Conservation (phyloP, 2,113 vertebrate genomes). For the Psilopsiagon aymara region DNA sequence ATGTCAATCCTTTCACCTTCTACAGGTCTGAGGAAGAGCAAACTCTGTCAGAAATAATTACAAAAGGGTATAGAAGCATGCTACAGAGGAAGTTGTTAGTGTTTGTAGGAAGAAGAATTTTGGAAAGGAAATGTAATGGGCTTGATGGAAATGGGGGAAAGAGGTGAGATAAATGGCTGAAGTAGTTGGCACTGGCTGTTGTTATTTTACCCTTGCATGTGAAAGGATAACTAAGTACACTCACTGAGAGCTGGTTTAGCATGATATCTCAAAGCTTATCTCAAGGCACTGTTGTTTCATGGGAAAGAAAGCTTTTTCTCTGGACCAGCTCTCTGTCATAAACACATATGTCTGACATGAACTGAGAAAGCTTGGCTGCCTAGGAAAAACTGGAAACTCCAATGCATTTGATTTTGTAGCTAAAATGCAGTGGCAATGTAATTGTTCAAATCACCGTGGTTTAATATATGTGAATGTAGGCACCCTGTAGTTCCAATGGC, state of each 20-base stretch:
- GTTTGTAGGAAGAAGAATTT: not conserved
- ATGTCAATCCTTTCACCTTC: not conserved
- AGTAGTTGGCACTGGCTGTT: not conserved
- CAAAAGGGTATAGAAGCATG: not conserved
- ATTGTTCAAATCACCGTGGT: not conserved
- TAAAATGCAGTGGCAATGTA: not conserved
- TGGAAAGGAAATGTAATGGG: not conserved
- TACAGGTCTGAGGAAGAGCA: not conserved
- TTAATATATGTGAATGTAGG: not conserved
- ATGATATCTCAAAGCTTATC: not conserved
- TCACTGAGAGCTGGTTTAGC: not conserved
- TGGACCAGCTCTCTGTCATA: not conserved
- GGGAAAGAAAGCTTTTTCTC: not conserved
- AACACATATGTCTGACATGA: not conserved
- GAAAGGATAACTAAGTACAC: not conserved
- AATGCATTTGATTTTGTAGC: not conserved
- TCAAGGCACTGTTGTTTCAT: not conserved
- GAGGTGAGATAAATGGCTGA: not conserved
- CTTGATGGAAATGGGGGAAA: not conserved
- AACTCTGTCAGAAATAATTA: not conserved
- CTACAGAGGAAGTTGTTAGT: not conserved
- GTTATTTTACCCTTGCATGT: not conserved
- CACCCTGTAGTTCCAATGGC: not conserved
- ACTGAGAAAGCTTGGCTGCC: not conserved
- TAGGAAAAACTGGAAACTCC: not conserved